phyloP scores from a whole-genome alignment of 2,113 vertebrate genomes.

The Pituophis catenifer region DNA sequence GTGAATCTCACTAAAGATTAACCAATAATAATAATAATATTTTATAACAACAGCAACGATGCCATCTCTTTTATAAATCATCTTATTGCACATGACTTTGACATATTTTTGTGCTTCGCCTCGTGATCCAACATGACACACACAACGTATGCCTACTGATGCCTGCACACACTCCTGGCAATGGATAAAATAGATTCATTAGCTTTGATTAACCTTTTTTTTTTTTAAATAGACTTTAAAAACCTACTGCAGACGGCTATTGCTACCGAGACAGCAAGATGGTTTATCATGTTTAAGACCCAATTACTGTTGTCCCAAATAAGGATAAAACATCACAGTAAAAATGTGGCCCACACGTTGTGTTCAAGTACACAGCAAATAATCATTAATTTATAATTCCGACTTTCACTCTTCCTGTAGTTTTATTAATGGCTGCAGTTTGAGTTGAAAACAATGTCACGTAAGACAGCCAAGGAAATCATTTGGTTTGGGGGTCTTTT shows the following conservation, averaged over 20 bases:
- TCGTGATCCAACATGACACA: conserved; percentile 39
- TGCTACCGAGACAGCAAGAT: conserved; percentile 66
- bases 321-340: conserved; percentile 78
- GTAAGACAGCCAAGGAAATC: conserved; percentile 55
- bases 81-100: neutral
- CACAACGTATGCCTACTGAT: conserved; percentile 33
- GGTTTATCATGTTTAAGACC: conserved; percentile 82
- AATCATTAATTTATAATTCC: conserved; percentile 75
- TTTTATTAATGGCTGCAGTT: conserved; percentile 68
- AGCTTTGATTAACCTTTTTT: conserved; percentile 81
- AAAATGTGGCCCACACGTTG: conserved; percentile 68
- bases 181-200: conserved; percentile 78
- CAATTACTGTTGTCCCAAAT: conserved; percentile 77
- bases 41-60: neutral
- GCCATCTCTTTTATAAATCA: neutral
- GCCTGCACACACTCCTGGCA: conserved; percentile 59
- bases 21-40: neutral
- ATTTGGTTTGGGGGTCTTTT: conserved; percentile 58
- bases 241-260: conserved; percentile 67
- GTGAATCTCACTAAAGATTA: no score
- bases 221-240: conserved; percentile 69
- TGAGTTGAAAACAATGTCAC: conserved; percentile 66
- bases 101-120: conserved; percentile 60
- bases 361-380: conserved; percentile 67
- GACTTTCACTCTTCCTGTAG: conserved; percentile 62